These are phyloP conservation scores for Sebastes nivosus DNA, from an alignment of 2,797 vertebrate species.

Conservation along the genomic window DNA sequence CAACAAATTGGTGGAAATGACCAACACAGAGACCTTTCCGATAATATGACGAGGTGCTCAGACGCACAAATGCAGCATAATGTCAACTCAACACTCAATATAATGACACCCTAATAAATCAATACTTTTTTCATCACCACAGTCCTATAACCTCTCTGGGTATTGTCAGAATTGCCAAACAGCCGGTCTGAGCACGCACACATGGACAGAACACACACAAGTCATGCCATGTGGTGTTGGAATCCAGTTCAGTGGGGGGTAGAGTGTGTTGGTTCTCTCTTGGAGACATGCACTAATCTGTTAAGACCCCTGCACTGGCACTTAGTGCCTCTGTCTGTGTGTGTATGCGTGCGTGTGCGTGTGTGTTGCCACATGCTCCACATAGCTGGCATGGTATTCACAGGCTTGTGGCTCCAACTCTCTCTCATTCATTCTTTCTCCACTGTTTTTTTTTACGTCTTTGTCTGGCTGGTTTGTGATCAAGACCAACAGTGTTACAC, in stretches of 20 bases:
- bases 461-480: neutral
- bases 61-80: neutral
- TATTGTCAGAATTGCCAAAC: constrained; percentile 18
- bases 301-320: constrained; percentile 39
- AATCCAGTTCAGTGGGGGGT: constrained; percentile 24
- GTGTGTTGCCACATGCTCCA: constrained; percentile 25
- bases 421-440: neutral
- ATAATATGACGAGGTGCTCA: neutral
- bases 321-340: neutral
- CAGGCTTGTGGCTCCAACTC: constrained; percentile 13
- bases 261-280: constrained; percentile 14
- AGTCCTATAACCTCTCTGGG: neutral
- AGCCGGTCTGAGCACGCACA: constrained; percentile 29
- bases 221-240: constrained; percentile 38
- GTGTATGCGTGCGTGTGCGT: neutral
- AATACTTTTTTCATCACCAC: neutral
- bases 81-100: neutral
- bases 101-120: neutral
- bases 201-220: neutral
- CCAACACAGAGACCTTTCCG: neutral
- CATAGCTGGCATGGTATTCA: constrained; percentile 25
- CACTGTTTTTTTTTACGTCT: neutral
- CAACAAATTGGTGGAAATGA: neutral
- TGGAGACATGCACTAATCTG: constrained; percentile 48
- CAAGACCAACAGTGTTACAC: neutral